Conservation (phyloP, 1,140 invertebrate species). For the Aradophagus sp. region DNA sequence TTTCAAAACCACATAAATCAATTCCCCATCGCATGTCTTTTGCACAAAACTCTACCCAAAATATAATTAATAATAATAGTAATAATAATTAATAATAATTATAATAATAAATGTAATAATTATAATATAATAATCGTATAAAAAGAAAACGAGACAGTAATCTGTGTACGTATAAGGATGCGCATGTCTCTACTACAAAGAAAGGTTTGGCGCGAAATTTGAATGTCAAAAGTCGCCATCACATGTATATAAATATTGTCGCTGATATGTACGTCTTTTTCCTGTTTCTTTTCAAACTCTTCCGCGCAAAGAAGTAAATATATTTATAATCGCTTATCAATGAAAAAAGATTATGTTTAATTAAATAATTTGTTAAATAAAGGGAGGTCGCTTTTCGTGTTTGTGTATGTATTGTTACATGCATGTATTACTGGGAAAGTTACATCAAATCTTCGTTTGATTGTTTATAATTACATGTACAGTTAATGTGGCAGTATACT, state of each 20-base stretch:
- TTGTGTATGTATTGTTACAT: constrained; percentile 9
- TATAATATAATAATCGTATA: constrained; percentile 31
- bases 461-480: no score
- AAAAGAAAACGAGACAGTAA: constrained; percentile 36
- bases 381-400: constrained; percentile 2
- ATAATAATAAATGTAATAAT: constrained; percentile 6
- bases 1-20: constrained; percentile 6
- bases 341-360: constrained; percentile 7
- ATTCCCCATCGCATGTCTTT: constrained; percentile 22
- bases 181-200: constrained; percentile 16
- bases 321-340: constrained; percentile 18
- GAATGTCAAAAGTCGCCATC: constrained; percentile 36
- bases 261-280: constrained; percentile 39
- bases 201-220: constrained; percentile 32
- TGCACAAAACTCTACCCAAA: constrained; percentile 40
- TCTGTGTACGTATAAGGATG: constrained; percentile 24
- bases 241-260: constrained; percentile 43
- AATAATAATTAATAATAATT: constrained; percentile 16
- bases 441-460: no score
- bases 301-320: constrained; percentile 17
- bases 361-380: constrained; percentile 29
- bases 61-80: constrained; percentile 15
- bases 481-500: no score
- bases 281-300: constrained; percentile 12
- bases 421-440: constrained; percentile 1